Evolutionary conservation across 92 coral and sea anemone species (phyloP).

Genomic region (Diadumene lineata): DNA sequence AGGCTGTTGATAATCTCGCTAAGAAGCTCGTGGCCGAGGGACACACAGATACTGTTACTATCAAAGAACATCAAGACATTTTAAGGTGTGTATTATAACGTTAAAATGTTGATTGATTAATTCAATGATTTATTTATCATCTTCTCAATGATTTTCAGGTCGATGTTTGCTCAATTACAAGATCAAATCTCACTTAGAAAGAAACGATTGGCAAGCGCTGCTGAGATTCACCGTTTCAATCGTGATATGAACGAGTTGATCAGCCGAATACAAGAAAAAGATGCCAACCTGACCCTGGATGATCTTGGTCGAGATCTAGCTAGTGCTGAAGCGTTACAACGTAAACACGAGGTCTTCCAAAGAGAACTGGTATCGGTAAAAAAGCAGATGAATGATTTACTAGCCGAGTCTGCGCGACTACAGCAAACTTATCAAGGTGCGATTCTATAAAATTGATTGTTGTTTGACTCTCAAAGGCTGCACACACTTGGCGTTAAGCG

Average conservation of each 20-base stretch:
- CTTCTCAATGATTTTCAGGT: no score
- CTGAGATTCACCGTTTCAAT: conserved; percentile 93
- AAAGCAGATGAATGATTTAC: conserved; percentile 64
- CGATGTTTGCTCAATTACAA: conserved; percentile 92
- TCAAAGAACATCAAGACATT: conserved; percentile 95
- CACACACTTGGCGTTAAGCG: no score
- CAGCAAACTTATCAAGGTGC: conserved; percentile 85
- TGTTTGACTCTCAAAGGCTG: no score
- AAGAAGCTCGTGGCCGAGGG: conserved; percentile 92
- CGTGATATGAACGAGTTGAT: conserved; percentile 91
- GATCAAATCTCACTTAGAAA: conserved; percentile 79
- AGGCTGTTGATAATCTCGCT: conserved; percentile 84
- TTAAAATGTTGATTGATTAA: no score
- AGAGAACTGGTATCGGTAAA: conserved; percentile 74
- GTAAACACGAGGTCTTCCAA: conserved; percentile 87
- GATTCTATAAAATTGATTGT: no score
- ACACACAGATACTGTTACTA: conserved; percentile 85
- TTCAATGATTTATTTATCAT: no score
- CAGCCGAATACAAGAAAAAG: conserved; percentile 91
- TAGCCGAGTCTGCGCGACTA: conserved; percentile 63
- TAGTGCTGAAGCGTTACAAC: conserved; percentile 85
- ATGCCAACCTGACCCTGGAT: conserved; percentile 72
- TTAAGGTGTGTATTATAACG: conserved; percentile 40
- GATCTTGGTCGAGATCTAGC: conserved; percentile 94
- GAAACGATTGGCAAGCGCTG: conserved; percentile 90